Base-by-base conservation (phyloP, 2,113 vertebrate genomes). In the Anarrhichthys ocellatus region DNA sequence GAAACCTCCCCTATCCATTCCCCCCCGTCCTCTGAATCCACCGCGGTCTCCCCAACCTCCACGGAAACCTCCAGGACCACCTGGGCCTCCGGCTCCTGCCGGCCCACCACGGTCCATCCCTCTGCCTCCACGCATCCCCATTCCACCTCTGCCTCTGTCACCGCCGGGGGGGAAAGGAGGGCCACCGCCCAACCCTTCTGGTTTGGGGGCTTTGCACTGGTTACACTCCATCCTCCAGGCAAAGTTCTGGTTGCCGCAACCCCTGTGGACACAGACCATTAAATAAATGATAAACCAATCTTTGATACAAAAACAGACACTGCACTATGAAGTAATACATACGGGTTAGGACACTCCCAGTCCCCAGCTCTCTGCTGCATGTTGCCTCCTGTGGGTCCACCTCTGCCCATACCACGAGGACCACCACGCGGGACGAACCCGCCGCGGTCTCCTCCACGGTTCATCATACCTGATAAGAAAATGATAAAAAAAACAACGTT, bases 271-370 rank as follows among this genome's bases (percentile, higher is more conserved):
- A 69, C 5, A 81, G 4, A 74, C 1, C 5, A 48, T 40, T 4
- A 1, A 32, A 36, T 20, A 17, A 9, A 42, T 74, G 46, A 80
- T 0, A 70, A 42, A 22, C 29, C 1, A 20, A 52, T 70, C 9
- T 48, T 48, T 27, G 1, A 36, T 1, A 29, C 2, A 11, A 64
- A 17, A 69, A 2, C 3, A 6, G 15, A 24, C 1, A 0, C 7
- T 15, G 2, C 2, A 44, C 1, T 10, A 29, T 2, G 10, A 44
- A 18, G 9, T 7, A 10, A 72, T 70, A 96, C 97, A 80, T 94
- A 99, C 98, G 97, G 97, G 63, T 99, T 99, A 29, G 98, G 98
- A 87, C 98, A 99, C 92, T 98, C 97, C 98, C 98, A 99, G 94
- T 99, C 98, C 0, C 98, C 98, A 0, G 97, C 98, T 58, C 98